Conservation (phyloP, 2,113 vertebrate species). For the Microcebus jonahi region DNA sequence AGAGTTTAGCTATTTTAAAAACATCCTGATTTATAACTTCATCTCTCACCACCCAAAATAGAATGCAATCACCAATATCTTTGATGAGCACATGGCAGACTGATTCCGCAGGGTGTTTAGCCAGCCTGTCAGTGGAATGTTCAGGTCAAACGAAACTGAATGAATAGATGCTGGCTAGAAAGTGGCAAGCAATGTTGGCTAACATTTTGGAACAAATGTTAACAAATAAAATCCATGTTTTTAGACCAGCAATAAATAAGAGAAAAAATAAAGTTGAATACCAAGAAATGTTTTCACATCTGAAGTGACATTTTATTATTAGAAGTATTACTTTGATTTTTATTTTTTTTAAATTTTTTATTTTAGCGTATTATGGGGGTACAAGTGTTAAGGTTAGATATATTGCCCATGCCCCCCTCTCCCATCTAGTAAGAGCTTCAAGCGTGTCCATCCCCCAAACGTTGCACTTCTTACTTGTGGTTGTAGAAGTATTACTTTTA, state of each 20-base stretch:
- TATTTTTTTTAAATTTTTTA: no score
- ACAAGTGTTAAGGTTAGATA: no score
- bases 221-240: background rate
- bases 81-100: background rate
- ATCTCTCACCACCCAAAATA: background rate
- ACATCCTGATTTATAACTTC: slow-evolving; percentile 37
- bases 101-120: background rate
- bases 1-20: slow-evolving; percentile 61
- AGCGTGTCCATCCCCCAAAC: no score
- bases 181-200: background rate
- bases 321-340: background rate
- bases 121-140: background rate
- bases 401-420: no score
- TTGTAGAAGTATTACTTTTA: background rate
- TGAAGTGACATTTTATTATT: background rate
- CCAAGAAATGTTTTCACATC: background rate
- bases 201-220: background rate
- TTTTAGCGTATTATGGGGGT: no score
- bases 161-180: background rate
- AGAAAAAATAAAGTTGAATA: background rate
- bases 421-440: no score
- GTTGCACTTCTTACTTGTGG: no score
- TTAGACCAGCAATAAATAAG: background rate
- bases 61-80: background rate
- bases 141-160: background rate